Conservation (phyloP, 2,888 invertebrate species). For the Bombylius discolor region DNA sequence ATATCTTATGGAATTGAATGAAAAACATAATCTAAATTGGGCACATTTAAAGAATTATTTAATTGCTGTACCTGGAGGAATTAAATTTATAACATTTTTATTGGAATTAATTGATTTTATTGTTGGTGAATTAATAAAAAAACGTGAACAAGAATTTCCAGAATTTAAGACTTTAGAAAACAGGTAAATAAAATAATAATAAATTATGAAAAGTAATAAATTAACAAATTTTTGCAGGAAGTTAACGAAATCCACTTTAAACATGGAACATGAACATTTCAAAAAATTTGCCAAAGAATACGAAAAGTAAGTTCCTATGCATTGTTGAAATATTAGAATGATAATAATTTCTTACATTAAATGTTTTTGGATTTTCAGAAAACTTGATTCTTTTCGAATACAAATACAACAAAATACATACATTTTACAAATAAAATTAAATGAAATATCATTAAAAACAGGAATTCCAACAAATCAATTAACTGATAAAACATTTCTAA, state of each 20-base stretch:
- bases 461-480: not conserved
- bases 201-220: too few species aligned
- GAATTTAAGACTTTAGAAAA: not conserved
- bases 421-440: not conserved
- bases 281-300: not conserved
- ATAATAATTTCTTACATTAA: too few species aligned
- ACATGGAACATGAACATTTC: not conserved
- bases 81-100: constrained; percentile 31
- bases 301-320: not conserved
- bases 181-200: not conserved
- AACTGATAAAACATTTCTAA: not conserved
- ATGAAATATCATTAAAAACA: not conserved
- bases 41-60: constrained; percentile 29
- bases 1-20: constrained; percentile 29
- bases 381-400: too few species aligned
- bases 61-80: constrained; percentile 34
- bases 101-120: constrained; percentile 28
- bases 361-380: too few species aligned
- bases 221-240: too few species aligned
- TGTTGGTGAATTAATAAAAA: constrained; percentile 25
- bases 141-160: constrained; percentile 22
- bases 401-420: not conserved
- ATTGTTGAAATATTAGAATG: too few species aligned
- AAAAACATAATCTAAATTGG: constrained; percentile 30
- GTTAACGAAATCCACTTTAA: not conserved